Evolutionary conservation across 2,113 vertebrate genomes (phyloP).

Genomic region (Scatophagus argus): DNA sequence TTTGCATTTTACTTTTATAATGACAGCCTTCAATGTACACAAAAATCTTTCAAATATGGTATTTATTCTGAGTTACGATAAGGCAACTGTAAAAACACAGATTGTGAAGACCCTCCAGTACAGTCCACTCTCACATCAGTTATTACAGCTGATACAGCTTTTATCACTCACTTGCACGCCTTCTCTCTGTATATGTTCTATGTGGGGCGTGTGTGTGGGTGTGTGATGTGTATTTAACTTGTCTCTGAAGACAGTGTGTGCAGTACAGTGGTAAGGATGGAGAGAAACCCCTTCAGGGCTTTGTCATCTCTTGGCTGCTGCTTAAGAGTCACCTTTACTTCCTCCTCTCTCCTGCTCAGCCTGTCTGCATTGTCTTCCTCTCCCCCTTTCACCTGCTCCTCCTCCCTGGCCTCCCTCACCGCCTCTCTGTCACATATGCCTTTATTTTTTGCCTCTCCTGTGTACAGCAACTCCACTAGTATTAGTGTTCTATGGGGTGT

Average conservation of each 20-base stretch:
- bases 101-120: background rate
- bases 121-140: background rate
- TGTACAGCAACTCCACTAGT: conserved; percentile 87
- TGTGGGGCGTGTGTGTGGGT: too few relatives aligned
- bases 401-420: background rate
- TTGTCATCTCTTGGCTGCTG: conserved; percentile 82
- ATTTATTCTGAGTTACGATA: too few relatives aligned
- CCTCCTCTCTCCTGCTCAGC: background rate
- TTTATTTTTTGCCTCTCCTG: conserved; percentile 21
- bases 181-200: too few relatives aligned
- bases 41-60: background rate
- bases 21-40: background rate
- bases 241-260: conserved; percentile 66
- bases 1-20: background rate
- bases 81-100: too few relatives aligned
- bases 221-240: conserved; percentile 30
- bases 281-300: conserved; percentile 82
- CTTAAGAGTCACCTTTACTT: conserved; percentile 86
- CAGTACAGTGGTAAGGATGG: conserved; percentile 84
- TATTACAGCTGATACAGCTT: background rate
- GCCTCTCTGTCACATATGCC: conserved; percentile 10
- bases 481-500: conserved; percentile 77
- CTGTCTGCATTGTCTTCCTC: background rate
- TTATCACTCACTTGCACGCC: too few relatives aligned
- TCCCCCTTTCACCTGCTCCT: background rate